phyloP scores from a whole-genome alignment of 2,113 vertebrate species.

The human (Homo sapiens) region DNA sequence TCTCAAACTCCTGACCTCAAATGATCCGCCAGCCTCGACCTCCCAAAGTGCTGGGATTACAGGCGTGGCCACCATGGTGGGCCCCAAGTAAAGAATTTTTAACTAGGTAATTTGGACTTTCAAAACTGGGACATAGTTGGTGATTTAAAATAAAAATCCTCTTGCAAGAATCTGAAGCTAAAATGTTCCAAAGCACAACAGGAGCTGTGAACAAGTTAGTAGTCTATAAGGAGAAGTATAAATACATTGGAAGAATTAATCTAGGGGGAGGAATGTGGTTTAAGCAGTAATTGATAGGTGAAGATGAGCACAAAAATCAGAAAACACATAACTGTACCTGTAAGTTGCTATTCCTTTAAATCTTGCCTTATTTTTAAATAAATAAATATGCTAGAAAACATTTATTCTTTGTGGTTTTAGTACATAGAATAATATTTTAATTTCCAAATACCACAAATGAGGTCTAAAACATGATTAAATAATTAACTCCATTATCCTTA shows the following conservation, averaged over 20 bases:
- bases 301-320: background rate
- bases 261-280: background rate
- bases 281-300: background rate
- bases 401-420: background rate
- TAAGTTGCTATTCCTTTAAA: background rate
- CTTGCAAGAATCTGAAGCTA: background rate
- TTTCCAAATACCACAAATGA: conserved; percentile 7
- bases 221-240: background rate
- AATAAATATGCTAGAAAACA: background rate
- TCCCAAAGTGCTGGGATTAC: no score
- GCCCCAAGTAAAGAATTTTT: background rate
- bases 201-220: background rate
- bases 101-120: background rate
- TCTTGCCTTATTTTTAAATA: conserved; percentile 23
- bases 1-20: no score
- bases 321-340: background rate
- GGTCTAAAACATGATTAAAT: conserved; percentile 15
- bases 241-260: background rate
- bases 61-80: no score
- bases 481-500: background rate
- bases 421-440: background rate
- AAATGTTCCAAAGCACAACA: background rate
- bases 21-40: no score
- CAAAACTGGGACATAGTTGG: background rate
- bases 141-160: conserved; percentile 13